phyloP scores from a whole-genome alignment of 1,140 invertebrate species.

The Pseudomyrmex flavicornis region DNA sequence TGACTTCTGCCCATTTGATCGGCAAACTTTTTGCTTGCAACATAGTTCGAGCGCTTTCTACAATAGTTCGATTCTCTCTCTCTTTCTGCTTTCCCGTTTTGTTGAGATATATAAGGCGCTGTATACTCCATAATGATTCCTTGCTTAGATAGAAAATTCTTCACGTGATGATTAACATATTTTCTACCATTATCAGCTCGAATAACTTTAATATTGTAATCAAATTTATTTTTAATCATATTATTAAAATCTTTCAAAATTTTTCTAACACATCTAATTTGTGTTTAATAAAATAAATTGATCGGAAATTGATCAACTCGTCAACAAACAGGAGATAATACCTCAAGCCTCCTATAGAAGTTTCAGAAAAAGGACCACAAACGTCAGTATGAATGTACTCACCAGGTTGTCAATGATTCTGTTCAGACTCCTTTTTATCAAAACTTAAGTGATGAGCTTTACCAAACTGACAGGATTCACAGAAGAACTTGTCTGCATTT shows the following conservation, averaged over 20 bases:
- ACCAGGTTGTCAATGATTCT: background rate
- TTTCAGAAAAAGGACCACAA: constrained; percentile 27
- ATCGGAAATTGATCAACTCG: background rate
- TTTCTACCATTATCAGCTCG: constrained; percentile 64
- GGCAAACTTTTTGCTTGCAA: constrained; percentile 59
- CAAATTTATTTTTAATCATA: too few species aligned
- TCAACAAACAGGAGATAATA: background rate
- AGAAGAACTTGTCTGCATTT: constrained; percentile 47
- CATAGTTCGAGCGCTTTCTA: too few species aligned
- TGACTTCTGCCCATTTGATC: constrained; percentile 23
- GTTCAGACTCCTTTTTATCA: background rate
- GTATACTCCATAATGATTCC: constrained; percentile 62
- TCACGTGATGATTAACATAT: constrained; percentile 47
- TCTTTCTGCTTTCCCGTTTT: too few species aligned
- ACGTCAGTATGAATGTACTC: background rate
- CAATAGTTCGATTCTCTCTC: too few species aligned
- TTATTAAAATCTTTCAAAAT: constrained; percentile 59
- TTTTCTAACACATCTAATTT: constrained; percentile 62
- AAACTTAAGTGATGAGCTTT: constrained; percentile 62
- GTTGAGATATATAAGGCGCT: too few species aligned
- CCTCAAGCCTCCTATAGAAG: constrained; percentile 25
- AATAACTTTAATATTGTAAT: too few species aligned
- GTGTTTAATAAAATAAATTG: constrained; percentile 59
- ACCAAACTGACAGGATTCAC: constrained; percentile 65
- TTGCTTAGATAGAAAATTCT: constrained; percentile 44